Base-by-base conservation (phyloP, 2,113 vertebrate genomes). In the Indicator maculatus region DNA sequence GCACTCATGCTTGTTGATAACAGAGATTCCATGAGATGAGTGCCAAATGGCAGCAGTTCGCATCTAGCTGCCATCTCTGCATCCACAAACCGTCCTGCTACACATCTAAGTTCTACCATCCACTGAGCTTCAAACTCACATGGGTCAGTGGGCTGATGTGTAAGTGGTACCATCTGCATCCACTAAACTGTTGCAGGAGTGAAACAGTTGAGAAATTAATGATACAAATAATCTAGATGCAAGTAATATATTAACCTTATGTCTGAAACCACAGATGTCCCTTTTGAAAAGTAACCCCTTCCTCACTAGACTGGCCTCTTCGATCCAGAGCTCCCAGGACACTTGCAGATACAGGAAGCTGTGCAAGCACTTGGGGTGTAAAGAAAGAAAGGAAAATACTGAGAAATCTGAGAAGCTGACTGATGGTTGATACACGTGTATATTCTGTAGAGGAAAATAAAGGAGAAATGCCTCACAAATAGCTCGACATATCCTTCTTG, bases 41-140 rank as follows among this genome's bases (percentile, higher is more conserved):
- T 50, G 74, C 73, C 95, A 94, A 95, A 96, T 85, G 89, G 95
- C 75, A 93, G 77, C 84, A 87, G 71, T 96, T 93, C 66, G 47
- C 80, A 94, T 72, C 19, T 77, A 74, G 38, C 41, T 78, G 90
- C 83, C 64, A 90, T 17, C 52, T 86, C 65, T 47, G 60, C 78
- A 82, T 38, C 53, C 77, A 60, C 61, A 74, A 30, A 63, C 38
- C 0, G 0, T 12, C 17, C 70, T 23, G 26, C 28, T 86, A 8
- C 58, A n/a, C 23, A 17, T 64, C 72, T 67, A 39, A 87, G 47
- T 45, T 41, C 8, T 86, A 50, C 59, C 19, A 41, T 83, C 14
- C 67, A 50, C 45, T 7, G 28, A 89, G 38, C 44, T 75, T 58
- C 71, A 53, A n/a, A 79, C 50, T 79, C 44, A 55, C 9, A 20